phyloP scores from a whole-genome alignment of 2,888 invertebrate species.

The Lamproptera curius region DNA sequence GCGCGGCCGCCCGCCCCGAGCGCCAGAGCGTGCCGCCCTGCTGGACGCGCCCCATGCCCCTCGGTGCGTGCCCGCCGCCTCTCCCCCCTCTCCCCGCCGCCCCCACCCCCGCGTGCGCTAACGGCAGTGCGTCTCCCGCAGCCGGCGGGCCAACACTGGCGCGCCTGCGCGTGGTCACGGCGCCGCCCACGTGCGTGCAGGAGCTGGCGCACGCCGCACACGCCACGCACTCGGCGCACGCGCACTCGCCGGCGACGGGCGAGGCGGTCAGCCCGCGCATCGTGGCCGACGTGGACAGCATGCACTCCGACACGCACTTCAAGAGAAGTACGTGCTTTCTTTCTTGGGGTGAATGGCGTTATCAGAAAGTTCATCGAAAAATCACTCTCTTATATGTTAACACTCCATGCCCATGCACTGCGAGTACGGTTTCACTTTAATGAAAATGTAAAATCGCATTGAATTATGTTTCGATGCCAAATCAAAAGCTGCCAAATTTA shows the following conservation, averaged over 20 bases:
- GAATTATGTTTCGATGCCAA: too few species aligned
- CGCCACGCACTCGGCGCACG: not conserved
- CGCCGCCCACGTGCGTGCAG: slow-evolving; percentile 79
- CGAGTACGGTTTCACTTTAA: too few species aligned
- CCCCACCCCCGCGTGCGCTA: too few species aligned
- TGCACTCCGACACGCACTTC: slow-evolving; percentile 74
- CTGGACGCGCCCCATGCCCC: slow-evolving; percentile 53
- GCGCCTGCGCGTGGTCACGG: slow-evolving; percentile 83
- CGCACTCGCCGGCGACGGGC: slow-evolving; percentile 35
- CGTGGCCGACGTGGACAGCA: slow-evolving; percentile 78
- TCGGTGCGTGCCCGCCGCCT: slow-evolving; percentile 78
- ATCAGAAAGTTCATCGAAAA: too few species aligned
- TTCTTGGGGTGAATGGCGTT: too few species aligned
- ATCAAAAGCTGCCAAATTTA: too few species aligned
- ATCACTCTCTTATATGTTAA: too few species aligned
- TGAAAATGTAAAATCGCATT: not conserved
- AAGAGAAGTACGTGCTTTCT: slow-evolving; percentile 62
- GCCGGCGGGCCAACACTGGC: slow-evolving; percentile 83
- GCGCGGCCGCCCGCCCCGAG: slow-evolving; percentile 50
- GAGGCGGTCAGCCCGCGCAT: slow-evolving; percentile 78
- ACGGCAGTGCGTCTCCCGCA: too few species aligned
- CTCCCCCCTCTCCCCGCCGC: slow-evolving; percentile 85
- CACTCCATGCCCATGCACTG: too few species aligned
- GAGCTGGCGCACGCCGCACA: slow-evolving; percentile 44
- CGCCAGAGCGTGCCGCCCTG: slow-evolving; percentile 69